Percentiles rank a stretch among this genome's conserved stretches.
Conservation (phyloP, 2,113 vertebrate genomes). For the Lamprologus speciosus region DNA sequence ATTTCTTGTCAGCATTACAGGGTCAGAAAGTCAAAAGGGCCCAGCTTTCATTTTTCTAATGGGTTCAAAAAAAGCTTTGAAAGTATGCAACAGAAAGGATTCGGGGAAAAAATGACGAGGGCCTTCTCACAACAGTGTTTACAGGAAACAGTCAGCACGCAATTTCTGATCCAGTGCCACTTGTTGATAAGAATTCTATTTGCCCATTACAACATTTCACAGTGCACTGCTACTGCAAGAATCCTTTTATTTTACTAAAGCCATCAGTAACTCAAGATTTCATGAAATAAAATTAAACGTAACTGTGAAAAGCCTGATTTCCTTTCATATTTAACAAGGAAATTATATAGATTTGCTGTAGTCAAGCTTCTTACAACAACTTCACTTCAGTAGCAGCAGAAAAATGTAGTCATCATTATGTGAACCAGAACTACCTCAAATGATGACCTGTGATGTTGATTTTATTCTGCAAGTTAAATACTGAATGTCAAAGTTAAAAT, state of each 20-base stretch:
- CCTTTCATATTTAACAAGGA: not conserved
- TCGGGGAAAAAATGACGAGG: accelerated
- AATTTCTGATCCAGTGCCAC: not conserved
- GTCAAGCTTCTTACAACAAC: not conserved
- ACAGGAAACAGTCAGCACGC: not conserved
- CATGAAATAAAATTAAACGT: not conserved
- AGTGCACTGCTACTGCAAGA: not conserved
- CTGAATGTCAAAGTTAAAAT: not conserved
- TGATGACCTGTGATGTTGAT: not conserved
- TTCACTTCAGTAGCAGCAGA: not conserved
- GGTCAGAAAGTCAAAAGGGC: not conserved
- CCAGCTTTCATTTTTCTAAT: not conserved
- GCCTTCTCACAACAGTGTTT: not conserved
- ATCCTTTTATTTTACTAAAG: not conserved
- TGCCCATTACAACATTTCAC: not conserved
- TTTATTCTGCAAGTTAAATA: not conserved
- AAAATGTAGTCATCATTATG: not conserved
- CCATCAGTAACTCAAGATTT: not conserved
- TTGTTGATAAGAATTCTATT: not conserved
- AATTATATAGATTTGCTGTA: not conserved
- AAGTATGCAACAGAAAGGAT: not conserved
- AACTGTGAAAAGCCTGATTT: not conserved
- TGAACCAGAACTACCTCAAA: not conserved
- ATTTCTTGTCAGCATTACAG: not conserved
- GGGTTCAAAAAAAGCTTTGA: not conserved